phyloP scores from a whole-genome alignment of 2,888 invertebrate genomes.

The Molanna angustata region DNA sequence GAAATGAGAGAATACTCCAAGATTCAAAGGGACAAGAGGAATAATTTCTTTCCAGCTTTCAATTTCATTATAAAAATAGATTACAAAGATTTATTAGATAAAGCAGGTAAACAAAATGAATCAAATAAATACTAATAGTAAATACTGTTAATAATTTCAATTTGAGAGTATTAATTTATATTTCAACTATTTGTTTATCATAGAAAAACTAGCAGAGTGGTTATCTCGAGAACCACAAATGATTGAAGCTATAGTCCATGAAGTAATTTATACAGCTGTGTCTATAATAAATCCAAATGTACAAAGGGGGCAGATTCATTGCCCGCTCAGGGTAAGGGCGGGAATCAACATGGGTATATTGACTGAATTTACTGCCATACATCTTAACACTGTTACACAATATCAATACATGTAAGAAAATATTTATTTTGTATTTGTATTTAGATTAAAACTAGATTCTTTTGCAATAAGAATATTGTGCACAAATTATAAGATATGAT shows the following conservation, averaged over 20 bases:
- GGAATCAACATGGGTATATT: too few species aligned
- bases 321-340: constrained; percentile 1
- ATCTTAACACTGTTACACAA: background rate
- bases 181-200: too few species aligned
- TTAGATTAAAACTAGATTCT: background rate
- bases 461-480: background rate
- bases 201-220: constrained; percentile 4
- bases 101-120: constrained; percentile 10
- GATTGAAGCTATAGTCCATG: constrained; percentile 4
- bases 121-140: too few species aligned
- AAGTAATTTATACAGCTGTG: constrained; percentile 9
- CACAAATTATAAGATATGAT: too few species aligned
- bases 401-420: background rate
- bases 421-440: background rate
- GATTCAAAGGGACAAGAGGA: background rate
- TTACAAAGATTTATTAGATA: constrained; percentile 10
- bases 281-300: background rate
- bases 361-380: too few species aligned
- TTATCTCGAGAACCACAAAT: constrained; percentile 16
- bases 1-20: background rate
- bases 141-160: too few species aligned
- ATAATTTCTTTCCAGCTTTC: constrained; percentile 11
- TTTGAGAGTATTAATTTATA: too few species aligned
- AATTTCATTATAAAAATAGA: constrained; percentile 10
- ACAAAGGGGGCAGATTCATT: constrained; percentile 17